Base-by-base conservation (phyloP, 2,888 invertebrate genomes). In the Thereva nobilitata region DNA sequence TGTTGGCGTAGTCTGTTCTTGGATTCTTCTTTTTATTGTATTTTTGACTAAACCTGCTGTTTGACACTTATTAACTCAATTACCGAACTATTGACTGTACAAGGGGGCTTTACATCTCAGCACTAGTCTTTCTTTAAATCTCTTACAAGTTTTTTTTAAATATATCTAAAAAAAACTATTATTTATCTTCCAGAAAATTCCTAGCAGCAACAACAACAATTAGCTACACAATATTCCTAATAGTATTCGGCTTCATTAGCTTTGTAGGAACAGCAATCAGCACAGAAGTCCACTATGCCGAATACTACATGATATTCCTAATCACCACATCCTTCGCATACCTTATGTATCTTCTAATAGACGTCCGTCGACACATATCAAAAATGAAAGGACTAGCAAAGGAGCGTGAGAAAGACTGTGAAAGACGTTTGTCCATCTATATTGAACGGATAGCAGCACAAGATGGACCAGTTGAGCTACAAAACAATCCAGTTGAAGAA, bases 221-320 rank as follows among this genome's bases (percentile, higher is more conserved):
- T 69, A 85, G 88, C 73, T 90, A 90, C 74, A 88, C 88, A 49
- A 84, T 89, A 70, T 82, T 89, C 72, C 77, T 90, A 68, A 84
- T 90, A 4, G 87, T 89, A 35, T 77, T 89, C 37, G 90, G 90
- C 40, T 72, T 86, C 5, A 85, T 89, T 3, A 82, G 89, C 41
- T 87, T 88, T 73, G 76, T 88, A 40, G 84, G 84, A 55, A 88
- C 89, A 74, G 80, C 86, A 53, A 81, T 88, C 64, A 71, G 84
- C 5, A 78, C 79, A 12, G 75, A 78, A 63, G 77, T 76, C 8
- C 77, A 83, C 4, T 76, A 85, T 67, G 83, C 86, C 44, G 83
- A 86, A 82, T 88, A 88, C 82, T 83, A 75, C 71, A 41, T 54
- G 40, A 53, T 66, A 8, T 67, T 67, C 54, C 55, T 63, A 49